A percentile compares a stretch with the other conserved stretches of the same genome.
phyloP scores from a whole-genome alignment of 2,797 vertebrate genomes.

The Lerista edwardsae region DNA sequence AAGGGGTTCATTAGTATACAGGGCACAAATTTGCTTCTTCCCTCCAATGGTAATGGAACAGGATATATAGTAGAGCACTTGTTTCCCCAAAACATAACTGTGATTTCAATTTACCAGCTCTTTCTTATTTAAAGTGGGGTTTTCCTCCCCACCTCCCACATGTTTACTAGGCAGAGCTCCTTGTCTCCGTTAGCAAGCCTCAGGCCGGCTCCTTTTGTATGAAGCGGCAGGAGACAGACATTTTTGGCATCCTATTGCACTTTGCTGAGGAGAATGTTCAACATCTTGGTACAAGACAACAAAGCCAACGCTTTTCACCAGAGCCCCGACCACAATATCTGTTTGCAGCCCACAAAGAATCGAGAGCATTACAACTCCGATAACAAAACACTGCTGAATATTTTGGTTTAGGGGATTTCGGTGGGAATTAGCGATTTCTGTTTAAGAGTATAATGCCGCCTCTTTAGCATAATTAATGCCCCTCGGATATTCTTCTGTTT shows the following conservation, averaged over 20 bases:
- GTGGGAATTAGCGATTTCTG: constrained; percentile 69
- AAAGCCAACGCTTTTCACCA: constrained; percentile 71
- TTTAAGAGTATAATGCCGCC: constrained; percentile 60
- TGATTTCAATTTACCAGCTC: constrained; percentile 67
- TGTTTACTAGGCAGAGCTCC: constrained; percentile 71
- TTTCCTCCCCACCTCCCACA: constrained; percentile 61
- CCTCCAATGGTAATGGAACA: constrained; percentile 44
- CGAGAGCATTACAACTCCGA: constrained; percentile 64
- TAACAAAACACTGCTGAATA: constrained; percentile 71
- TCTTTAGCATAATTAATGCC: constrained; percentile 64
- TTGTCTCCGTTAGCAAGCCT: constrained; percentile 70
- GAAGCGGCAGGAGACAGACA: constrained; percentile 75
- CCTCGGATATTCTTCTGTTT: constrained; percentile 58
- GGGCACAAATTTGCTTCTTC: constrained; percentile 47
- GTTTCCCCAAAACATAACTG: constrained; percentile 63
- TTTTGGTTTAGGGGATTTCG: constrained; percentile 71
- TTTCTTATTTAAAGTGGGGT: constrained; percentile 73
- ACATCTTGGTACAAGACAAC: constrained; percentile 68
- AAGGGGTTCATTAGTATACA: constrained; percentile 60
- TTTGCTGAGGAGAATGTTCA: constrained; percentile 78
- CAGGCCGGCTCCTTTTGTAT: constrained; percentile 72
- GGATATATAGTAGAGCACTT: constrained; percentile 57
- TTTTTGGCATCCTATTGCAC: constrained; percentile 76
- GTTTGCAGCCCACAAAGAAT: constrained; percentile 70
- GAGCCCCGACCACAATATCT: constrained; percentile 70